Evolutionary conservation across 2,888 invertebrate genomes (phyloP).

Genomic region (Chesias legatella): DNA sequence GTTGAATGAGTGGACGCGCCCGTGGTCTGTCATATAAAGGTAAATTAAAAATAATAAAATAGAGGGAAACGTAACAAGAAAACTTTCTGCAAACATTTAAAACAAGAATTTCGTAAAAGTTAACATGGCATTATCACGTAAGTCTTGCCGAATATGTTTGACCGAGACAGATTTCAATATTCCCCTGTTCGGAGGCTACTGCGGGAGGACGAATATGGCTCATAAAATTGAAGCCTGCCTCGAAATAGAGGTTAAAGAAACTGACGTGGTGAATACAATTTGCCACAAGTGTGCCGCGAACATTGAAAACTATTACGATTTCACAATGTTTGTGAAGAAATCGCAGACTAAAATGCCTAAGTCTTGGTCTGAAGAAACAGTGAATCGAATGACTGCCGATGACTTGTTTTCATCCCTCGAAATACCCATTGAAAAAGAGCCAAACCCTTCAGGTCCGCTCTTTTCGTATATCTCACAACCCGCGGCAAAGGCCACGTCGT

Average conservation of each 20-base stretch:
- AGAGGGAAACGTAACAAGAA: constrained; percentile 11
- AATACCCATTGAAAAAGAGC: constrained; percentile 47
- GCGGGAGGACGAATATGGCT: constrained; percentile 51
- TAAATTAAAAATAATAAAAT: constrained; percentile 21
- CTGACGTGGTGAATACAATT: constrained; percentile 53
- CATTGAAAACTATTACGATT: constrained; percentile 63
- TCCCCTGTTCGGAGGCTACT: constrained; percentile 55
- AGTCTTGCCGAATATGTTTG: constrained; percentile 61
- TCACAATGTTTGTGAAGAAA: constrained; percentile 52
- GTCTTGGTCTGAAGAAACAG: constrained; percentile 24
- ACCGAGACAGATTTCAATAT: constrained; percentile 63
- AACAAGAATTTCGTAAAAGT: constrained; percentile 9
- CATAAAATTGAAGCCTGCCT: constrained; percentile 63
- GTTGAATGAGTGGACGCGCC: too few relatives aligned
- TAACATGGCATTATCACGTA: constrained; percentile 57
- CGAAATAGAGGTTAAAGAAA: constrained; percentile 57
- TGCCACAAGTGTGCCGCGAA: constrained; percentile 65
- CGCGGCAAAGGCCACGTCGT: constrained; percentile 39
- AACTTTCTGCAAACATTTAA: constrained; percentile 15
- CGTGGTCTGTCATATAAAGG: too few relatives aligned
- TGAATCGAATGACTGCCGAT: constrained; percentile 53
- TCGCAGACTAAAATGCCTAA: constrained; percentile 44
- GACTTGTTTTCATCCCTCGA: constrained; percentile 65
- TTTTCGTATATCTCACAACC: constrained; percentile 66
- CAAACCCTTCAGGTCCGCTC: constrained; percentile 56